Percentiles rank a stretch among this genome's conserved stretches.
Evolutionary conservation across 2,797 vertebrate species (phyloP).

Genomic region (Remorina albescens): DNA sequence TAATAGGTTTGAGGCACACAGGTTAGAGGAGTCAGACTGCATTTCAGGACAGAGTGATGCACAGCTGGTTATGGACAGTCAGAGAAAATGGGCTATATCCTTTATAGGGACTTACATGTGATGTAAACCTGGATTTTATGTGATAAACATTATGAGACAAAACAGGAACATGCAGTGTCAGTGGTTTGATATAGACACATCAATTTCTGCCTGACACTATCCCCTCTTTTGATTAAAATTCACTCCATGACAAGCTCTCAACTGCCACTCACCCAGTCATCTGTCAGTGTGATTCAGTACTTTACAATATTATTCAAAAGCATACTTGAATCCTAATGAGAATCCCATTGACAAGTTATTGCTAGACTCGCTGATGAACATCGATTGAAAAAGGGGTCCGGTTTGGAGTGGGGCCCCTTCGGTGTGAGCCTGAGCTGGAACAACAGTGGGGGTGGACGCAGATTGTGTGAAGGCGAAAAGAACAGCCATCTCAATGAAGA

Average conservation of each 20-base stretch:
- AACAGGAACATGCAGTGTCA: slow-evolving; percentile 43
- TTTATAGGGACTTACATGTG: not conserved
- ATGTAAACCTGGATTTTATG: not conserved
- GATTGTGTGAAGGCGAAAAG: slow-evolving; percentile 26
- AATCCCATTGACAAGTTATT: slow-evolving; percentile 78
- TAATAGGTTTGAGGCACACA: not conserved
- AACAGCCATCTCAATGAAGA: slow-evolving; percentile 33
- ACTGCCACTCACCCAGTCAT: slow-evolving; percentile 77
- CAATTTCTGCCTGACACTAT: slow-evolving; percentile 66
- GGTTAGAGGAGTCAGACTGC: not conserved
- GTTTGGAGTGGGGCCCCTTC: slow-evolving; percentile 57
- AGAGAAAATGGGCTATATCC: not conserved
- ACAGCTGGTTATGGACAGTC: not conserved
- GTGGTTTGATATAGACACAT: slow-evolving; percentile 47
- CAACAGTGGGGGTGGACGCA: not conserved
- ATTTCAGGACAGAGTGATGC: not conserved
- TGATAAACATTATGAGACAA: slow-evolving; percentile 40
- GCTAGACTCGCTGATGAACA: slow-evolving; percentile 70
- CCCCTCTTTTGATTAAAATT: slow-evolving; percentile 76
- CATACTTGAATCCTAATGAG: slow-evolving; percentile 81
- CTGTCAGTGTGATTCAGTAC: slow-evolving; percentile 72
- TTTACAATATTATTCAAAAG: slow-evolving; percentile 73
- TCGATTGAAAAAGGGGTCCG: slow-evolving; percentile 67
- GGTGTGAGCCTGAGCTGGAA: slow-evolving; percentile 37
- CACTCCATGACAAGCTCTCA: slow-evolving; percentile 71